Evolutionary conservation across 1,140 invertebrate species (phyloP).

Genomic region (Oryzaephilus surinamensis): DNA sequence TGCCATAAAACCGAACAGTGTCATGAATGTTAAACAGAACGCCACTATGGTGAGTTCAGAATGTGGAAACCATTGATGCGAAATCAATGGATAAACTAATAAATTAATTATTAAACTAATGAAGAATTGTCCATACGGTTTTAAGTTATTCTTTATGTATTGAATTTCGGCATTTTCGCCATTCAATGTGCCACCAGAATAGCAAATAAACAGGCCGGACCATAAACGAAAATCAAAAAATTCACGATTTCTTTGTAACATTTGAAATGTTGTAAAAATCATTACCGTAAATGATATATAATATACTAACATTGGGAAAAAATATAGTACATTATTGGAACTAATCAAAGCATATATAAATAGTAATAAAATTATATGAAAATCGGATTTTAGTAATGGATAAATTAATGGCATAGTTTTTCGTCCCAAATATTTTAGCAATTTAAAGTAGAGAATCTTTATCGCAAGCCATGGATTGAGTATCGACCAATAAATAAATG

Average conservation of each 20-base stretch:
- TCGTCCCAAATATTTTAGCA: slow-evolving; percentile 53
- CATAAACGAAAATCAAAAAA: slow-evolving; percentile 64
- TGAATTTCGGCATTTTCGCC: slow-evolving; percentile 67
- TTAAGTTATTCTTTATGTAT: slow-evolving; percentile 71
- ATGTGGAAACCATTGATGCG: slow-evolving; percentile 66
- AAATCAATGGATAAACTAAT: slow-evolving; percentile 63
- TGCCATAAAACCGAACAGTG: slow-evolving; percentile 59
- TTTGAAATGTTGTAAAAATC: slow-evolving; percentile 67
- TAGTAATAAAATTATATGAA: slow-evolving; percentile 54
- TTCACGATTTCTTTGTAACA: slow-evolving; percentile 62
- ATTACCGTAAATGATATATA: slow-evolving; percentile 62
- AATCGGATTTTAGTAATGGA: slow-evolving; percentile 45
- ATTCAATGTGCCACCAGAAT: slow-evolving; percentile 53
- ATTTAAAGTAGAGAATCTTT: slow-evolving; percentile 52
- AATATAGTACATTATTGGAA: slow-evolving; percentile 50
- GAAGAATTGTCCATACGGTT: slow-evolving; percentile 70
- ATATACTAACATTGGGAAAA: slow-evolving; percentile 57
- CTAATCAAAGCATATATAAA: slow-evolving; percentile 56
- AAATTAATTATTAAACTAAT: slow-evolving; percentile 60
- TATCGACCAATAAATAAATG: slow-evolving; percentile 56
- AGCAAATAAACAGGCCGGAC: slow-evolving; percentile 67
- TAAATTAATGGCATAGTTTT: slow-evolving; percentile 40
- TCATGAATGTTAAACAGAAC: slow-evolving; percentile 58
- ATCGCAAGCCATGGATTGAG: slow-evolving; percentile 58
- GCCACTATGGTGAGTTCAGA: slow-evolving; percentile 71